These are phyloP conservation scores for Rhinatrema bivittatum DNA, from an alignment of 2,797 vertebrate genomes.

Conservation along the genomic window DNA sequence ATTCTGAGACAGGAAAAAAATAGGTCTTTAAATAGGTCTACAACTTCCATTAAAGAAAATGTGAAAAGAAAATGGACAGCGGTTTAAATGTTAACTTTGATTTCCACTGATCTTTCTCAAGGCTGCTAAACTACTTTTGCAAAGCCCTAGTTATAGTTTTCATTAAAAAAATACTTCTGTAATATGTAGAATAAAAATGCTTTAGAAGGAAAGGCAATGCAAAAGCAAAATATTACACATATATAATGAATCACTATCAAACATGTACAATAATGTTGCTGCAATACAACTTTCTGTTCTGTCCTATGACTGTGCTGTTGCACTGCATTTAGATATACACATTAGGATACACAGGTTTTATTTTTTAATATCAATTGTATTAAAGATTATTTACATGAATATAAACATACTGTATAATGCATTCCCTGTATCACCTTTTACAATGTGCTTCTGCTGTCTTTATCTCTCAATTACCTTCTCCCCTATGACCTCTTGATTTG, in stretches of 20 bases:
- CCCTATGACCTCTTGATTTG: no score
- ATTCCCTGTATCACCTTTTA: no score
- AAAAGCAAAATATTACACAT: not conserved
- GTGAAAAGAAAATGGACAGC: constrained; percentile 1
- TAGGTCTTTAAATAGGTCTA: not conserved
- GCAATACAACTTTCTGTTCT: not conserved
- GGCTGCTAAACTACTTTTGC: not conserved
- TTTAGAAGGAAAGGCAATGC: not conserved
- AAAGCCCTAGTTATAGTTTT: no score
- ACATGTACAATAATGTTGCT: no score
- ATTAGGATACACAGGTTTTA: no score
- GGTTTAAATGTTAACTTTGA: not conserved
- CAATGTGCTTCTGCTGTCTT: no score
- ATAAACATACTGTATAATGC: no score
- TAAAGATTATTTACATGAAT: no score
- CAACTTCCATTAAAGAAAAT: not conserved
- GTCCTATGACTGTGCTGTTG: no score
- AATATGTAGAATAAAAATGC: constrained; percentile 1
- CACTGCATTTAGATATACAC: not conserved
- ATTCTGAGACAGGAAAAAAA: not conserved
- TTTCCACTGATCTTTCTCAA: not conserved
- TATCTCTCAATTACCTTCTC: no score
- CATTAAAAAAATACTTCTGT: no score
- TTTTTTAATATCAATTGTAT: not conserved
- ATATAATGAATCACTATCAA: not conserved